Evolutionary conservation across 2,797 vertebrate genomes (phyloP).

Genomic region (Ara ararauna): DNA sequence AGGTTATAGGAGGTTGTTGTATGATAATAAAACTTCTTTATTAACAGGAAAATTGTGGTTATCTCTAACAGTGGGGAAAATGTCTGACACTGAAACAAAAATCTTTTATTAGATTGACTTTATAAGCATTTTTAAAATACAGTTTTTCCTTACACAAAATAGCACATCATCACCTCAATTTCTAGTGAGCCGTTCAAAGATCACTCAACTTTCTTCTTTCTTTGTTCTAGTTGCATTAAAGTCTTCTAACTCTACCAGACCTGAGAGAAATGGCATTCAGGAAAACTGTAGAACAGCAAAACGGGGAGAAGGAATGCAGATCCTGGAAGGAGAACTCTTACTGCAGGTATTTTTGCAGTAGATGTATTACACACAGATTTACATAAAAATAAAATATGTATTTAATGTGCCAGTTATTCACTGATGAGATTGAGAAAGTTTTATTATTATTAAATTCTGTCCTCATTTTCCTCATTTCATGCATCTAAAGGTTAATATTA

Average conservation of each 20-base stretch:
- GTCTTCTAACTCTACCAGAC: slow-evolving; percentile 57
- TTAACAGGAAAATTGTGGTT: not conserved
- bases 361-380: not conserved
- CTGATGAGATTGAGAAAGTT: not conserved
- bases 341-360: slow-evolving; percentile 78
- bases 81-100: not conserved
- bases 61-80: not conserved
- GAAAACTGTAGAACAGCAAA: slow-evolving; percentile 61
- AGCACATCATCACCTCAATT: not conserved
- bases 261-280: slow-evolving; percentile 75
- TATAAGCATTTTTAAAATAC: not conserved
- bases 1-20: not conserved
- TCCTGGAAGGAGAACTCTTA: slow-evolving; percentile 84
- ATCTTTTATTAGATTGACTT: not conserved
- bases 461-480: not conserved
- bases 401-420: not conserved
- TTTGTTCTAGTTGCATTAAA: slow-evolving; percentile 80
- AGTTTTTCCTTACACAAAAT: not conserved
- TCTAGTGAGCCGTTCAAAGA: not conserved
- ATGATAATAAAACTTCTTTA: not conserved
- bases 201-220: not conserved
- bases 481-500: not conserved
- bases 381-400: not conserved
- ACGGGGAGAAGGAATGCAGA: slow-evolving; percentile 61
- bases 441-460: not conserved